These are phyloP conservation scores for Xyliphius kryptos DNA, from an alignment of 2,113 vertebrate genomes.

Conservation along the genomic window DNA sequence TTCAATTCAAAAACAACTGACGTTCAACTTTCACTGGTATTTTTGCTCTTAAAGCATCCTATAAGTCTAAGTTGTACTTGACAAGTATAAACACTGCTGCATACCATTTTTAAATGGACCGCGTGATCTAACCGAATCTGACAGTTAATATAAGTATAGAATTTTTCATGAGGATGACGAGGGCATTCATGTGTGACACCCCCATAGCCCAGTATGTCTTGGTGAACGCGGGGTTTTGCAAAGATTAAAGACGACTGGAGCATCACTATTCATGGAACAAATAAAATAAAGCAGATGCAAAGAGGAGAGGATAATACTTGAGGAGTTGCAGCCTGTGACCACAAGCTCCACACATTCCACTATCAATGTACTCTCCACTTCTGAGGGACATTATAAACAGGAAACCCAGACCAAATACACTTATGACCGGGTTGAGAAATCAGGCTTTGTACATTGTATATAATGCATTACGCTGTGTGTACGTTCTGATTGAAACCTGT, in stretches of 20 bases:
- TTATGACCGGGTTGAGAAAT: slow-evolving; percentile 47
- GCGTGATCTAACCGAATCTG: not conserved
- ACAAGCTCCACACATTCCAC: slow-evolving; percentile 43
- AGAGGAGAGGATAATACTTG: slow-evolving; percentile 27
- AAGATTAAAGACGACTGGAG: slow-evolving; percentile 2
- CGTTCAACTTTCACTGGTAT: too few species aligned
- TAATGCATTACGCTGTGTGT: slow-evolving; percentile 16
- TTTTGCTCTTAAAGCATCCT: not conserved
- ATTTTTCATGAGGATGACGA: not conserved
- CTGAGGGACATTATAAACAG: slow-evolving; percentile 51
- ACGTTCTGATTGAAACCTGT: slow-evolving; percentile 17
- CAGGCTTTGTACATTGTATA: not conserved
- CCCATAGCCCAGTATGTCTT: slow-evolving; percentile 1
- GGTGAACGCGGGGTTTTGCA: slow-evolving; percentile 1
- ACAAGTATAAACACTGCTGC: slow-evolving; percentile 4
- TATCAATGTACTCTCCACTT: slow-evolving; percentile 42
- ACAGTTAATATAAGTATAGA: not conserved
- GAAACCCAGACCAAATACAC: slow-evolving; percentile 51
- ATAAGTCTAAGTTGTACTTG: not conserved
- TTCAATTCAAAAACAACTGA: too few species aligned
- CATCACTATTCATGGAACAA: not conserved
- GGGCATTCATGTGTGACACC: slow-evolving; percentile 16
- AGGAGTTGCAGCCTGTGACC: slow-evolving; percentile 45
- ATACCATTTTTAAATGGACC: not conserved
- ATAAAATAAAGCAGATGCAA: slow-evolving; percentile 7